Conservation (phyloP, 2,888 invertebrate species). For the Aphrophora alni region DNA sequence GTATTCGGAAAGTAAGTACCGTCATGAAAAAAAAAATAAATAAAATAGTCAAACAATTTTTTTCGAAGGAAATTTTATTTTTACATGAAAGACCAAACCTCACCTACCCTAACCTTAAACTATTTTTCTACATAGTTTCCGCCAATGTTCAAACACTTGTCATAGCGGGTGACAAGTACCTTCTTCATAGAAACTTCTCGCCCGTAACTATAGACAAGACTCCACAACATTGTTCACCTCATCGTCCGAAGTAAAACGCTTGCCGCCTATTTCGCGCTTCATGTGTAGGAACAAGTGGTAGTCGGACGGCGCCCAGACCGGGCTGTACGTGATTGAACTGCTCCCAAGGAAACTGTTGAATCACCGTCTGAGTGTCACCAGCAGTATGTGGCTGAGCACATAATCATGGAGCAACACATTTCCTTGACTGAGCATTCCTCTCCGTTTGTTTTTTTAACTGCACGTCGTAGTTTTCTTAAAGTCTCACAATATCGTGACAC, state of each 20-base stretch:
- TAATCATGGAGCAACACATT: conserved; percentile 45
- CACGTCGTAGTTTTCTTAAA: conserved; percentile 39
- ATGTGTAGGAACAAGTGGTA: conserved; percentile 4
- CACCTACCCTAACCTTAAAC: too few relatives aligned
- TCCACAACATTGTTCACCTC: conserved; percentile 18
- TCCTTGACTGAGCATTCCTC: conserved; percentile 42
- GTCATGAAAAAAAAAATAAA: too few relatives aligned
- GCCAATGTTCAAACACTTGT: background rate
- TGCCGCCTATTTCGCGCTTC: conserved; percentile 33
- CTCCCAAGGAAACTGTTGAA: background rate
- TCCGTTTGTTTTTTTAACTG: conserved; percentile 42
- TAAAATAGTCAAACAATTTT: too few relatives aligned
- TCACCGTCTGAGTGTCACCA: conserved; percentile 1
- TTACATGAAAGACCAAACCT: background rate
- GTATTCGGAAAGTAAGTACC: conserved; percentile 15
- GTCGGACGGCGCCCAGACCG: conserved; percentile 16
- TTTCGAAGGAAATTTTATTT: background rate
- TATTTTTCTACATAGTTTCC: conserved; percentile 31
- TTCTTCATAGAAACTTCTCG: background rate
- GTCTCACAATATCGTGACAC: conserved; percentile 40
- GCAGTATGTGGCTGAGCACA: conserved; percentile 39
- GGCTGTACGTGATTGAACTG: background rate
- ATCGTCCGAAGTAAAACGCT: conserved; percentile 28
- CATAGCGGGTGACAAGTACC: background rate
- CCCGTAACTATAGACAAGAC: background rate